These are phyloP conservation scores for Maniola jurtina DNA, from an alignment of 1,140 invertebrate species.

Conservation along the genomic window DNA sequence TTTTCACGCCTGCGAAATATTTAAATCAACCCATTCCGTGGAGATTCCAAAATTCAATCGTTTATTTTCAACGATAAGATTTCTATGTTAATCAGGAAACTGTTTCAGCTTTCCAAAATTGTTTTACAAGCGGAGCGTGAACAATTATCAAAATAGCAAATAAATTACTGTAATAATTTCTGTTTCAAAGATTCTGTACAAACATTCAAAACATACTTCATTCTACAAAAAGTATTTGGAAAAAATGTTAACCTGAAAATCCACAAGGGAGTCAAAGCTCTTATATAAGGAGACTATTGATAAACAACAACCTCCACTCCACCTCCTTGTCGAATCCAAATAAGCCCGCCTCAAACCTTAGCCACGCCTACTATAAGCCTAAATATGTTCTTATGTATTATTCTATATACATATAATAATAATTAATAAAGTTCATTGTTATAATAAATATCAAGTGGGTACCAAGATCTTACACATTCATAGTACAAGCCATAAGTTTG, in stretches of 20 bases:
- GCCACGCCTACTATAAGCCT: conserved; percentile 70
- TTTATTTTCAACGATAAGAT: background rate
- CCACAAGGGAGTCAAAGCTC: background rate
- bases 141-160: too few relatives aligned
- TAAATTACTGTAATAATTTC: too few relatives aligned
- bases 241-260: background rate
- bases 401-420: conserved; percentile 20
- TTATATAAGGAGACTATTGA: conserved; percentile 43
- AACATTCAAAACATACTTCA: too few relatives aligned
- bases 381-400: conserved; percentile 68
- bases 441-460: background rate
- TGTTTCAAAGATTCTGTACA: too few relatives aligned
- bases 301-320: conserved; percentile 65
- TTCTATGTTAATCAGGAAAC: background rate
- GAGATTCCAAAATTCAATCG: conserved; percentile 1
- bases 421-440: conserved; percentile 1
- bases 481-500: too few relatives aligned
- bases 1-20: conserved; percentile 52
- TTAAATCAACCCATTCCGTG: conserved; percentile 25
- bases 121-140: too few relatives aligned
- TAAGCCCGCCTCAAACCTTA: conserved; percentile 69
- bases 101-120: background rate
- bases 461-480: too few relatives aligned
- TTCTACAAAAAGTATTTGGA: too few relatives aligned
- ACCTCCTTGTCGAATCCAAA: conserved; percentile 72